phyloP scores from a whole-genome alignment of 2,888 invertebrate genomes.

The Prenolepis imparis region DNA sequence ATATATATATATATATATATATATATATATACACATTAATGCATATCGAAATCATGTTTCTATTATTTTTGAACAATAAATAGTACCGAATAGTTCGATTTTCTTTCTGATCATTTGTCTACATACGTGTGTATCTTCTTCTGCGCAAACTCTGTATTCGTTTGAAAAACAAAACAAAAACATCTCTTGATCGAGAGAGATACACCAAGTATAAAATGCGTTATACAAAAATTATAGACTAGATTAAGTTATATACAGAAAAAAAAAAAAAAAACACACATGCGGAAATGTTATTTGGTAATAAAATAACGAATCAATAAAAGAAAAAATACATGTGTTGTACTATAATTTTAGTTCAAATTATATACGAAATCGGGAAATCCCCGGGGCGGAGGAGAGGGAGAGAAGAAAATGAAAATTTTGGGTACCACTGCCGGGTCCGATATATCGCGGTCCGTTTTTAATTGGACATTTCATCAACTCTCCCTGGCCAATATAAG shows the following conservation, averaged over 20 bases:
- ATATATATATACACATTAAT: slow-evolving; percentile 8
- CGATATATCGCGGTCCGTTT: slow-evolving; percentile 4
- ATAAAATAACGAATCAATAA: slow-evolving; percentile 41
- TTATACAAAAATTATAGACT: not conserved
- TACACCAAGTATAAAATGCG: not conserved
- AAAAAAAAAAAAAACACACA: not conserved
- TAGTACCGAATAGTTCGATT: slow-evolving; percentile 47
- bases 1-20: too few species aligned
- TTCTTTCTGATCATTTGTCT: slow-evolving; percentile 23
- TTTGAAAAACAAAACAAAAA: not conserved
- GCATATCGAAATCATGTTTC: slow-evolving; percentile 55
- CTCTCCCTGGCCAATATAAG: slow-evolving; percentile 37
- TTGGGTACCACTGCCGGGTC: slow-evolving; percentile 47
- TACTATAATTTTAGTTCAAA: slow-evolving; percentile 27
- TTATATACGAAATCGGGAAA: not conserved
- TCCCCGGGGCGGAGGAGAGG: not conserved
- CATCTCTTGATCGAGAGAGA: not conserved
- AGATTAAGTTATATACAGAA: slow-evolving; percentile 6
- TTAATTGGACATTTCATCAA: not conserved
- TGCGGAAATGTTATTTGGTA: slow-evolving; percentile 33
- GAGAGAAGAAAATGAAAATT: not conserved
- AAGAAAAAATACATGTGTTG: slow-evolving; percentile 14
- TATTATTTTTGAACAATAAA: slow-evolving; percentile 51
- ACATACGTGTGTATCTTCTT: not conserved
- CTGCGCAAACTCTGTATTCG: not conserved